These are phyloP conservation scores for Hipparchia sbordonii DNA, from an alignment of 2,888 invertebrate species.

Conservation along the genomic window DNA sequence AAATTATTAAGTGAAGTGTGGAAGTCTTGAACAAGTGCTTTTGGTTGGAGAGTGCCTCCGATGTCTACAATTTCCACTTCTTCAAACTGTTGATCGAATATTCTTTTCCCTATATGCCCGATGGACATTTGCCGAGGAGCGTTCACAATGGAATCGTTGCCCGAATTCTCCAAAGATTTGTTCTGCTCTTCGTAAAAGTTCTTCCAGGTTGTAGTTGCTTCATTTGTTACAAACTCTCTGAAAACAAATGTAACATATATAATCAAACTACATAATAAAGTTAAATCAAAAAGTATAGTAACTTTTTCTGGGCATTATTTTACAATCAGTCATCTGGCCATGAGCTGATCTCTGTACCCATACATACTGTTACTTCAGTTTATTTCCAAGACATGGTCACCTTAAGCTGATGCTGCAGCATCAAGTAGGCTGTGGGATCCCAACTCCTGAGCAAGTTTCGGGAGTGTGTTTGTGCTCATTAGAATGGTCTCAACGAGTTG, in stretches of 20 bases:
- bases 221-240: conserved; percentile 73
- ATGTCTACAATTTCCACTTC: conserved; percentile 64
- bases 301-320: too few relatives aligned
- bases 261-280: conserved; percentile 1
- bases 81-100: conserved; percentile 69
- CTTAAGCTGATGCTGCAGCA: too few relatives aligned
- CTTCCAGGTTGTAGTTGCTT: conserved; percentile 77
- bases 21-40: conserved; percentile 47
- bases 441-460: too few relatives aligned
- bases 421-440: too few relatives aligned
- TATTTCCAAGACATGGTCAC: too few relatives aligned
- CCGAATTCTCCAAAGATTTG: conserved; percentile 67
- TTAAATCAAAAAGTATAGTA: too few relatives aligned
- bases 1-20: conserved; percentile 54
- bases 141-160: conserved; percentile 60
- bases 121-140: conserved; percentile 48
- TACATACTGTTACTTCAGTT: too few relatives aligned
- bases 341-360: too few relatives aligned
- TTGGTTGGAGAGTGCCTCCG: conserved; percentile 44
- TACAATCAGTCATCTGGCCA: too few relatives aligned
- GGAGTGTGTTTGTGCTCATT: too few relatives aligned
- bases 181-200: conserved; percentile 76
- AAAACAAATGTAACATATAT: conserved; percentile 26
- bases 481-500: too few relatives aligned
- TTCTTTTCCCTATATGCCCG: conserved; percentile 63